Conservation (phyloP, 2,888 invertebrate species). For the Prenolepis imparis region DNA sequence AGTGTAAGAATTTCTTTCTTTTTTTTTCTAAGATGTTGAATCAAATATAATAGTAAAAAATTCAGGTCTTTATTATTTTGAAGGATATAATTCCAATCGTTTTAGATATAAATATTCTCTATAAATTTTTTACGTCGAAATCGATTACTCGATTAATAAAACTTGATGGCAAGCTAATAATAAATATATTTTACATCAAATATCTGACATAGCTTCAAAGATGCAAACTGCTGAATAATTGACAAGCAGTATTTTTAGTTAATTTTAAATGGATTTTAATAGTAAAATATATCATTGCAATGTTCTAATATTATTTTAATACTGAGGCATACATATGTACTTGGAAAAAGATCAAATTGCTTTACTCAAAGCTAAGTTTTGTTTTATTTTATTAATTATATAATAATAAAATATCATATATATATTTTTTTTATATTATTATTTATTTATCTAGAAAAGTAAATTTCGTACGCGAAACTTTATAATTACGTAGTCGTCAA, state of each 20-base stretch:
- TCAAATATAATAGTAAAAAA: not conserved
- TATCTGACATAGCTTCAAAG: not conserved
- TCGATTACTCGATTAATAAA: constrained; percentile 11
- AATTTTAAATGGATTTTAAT: not conserved
- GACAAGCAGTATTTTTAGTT: not conserved
- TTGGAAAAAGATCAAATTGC: not conserved
- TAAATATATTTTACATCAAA: not conserved
- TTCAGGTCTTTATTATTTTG: not conserved
- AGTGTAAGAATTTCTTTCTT: not conserved
- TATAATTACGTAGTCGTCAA: not conserved
- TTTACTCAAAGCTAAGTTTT: not conserved
- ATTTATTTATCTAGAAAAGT: not conserved
- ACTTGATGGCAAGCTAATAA: not conserved
- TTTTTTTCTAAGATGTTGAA: not conserved
- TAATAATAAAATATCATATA: not conserved
- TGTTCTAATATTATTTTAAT: not conserved
- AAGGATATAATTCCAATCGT: not conserved
- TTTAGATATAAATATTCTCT: not conserved
- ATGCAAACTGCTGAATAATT: not conserved
- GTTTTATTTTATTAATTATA: not conserved
- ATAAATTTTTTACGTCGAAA: not conserved
- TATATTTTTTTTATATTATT: not conserved
- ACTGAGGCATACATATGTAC: not conserved
- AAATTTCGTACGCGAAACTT: not conserved
- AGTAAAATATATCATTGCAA: not conserved